Evolutionary conservation across 2,797 vertebrate genomes (phyloP), one percentile per base, ranked within the genome.

Genomic region (Rhinatrema bivittatum): DNA sequence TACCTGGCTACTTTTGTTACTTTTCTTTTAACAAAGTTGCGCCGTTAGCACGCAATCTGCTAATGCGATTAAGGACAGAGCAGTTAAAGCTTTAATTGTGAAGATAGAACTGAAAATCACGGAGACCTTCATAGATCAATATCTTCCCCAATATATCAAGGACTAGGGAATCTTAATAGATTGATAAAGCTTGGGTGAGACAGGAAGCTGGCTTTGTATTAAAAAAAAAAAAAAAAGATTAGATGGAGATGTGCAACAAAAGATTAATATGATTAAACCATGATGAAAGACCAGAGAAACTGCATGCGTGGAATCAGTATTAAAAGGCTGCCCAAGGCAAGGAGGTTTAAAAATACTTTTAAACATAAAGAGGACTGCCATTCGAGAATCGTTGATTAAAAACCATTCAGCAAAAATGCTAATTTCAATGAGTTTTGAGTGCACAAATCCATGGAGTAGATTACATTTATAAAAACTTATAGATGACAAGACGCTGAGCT

Each of bases 371-470:
- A 47, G 36, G 19, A 9, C 32, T 65, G 48, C 60, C 42, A 20
- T 49, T 55, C 30, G 47, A 66, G 55, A 65, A 57, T 4, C 29
- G 48, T 49, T 73, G 66, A 67, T 75, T 74, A 71, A 70, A 75
- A 74, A 56, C 56, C 65, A 50, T 76, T 69, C 28, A 10, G 55
- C 50, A 58, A 44, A 73, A 71, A 74, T 55, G 63, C 53, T 71
- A 45, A 53, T 69, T 68, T 78, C 44, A 40, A 41, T 50, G 53
- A 51, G 39, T 29, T 54, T 13, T 44, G 46, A 28, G 31, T 35
- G 17, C 45, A 61, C 65, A 77, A 76, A 65, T 59, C 54, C 17
- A 16, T 46, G 65, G 54, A 67, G 34, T 35, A 68, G 70, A 63
- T 56, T 65, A 72, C 70, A 70, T 65, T 61, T 58, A 25, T 24